phyloP scores from a whole-genome alignment of 1,140 invertebrate species.

The Drosophila biarmipes region DNA sequence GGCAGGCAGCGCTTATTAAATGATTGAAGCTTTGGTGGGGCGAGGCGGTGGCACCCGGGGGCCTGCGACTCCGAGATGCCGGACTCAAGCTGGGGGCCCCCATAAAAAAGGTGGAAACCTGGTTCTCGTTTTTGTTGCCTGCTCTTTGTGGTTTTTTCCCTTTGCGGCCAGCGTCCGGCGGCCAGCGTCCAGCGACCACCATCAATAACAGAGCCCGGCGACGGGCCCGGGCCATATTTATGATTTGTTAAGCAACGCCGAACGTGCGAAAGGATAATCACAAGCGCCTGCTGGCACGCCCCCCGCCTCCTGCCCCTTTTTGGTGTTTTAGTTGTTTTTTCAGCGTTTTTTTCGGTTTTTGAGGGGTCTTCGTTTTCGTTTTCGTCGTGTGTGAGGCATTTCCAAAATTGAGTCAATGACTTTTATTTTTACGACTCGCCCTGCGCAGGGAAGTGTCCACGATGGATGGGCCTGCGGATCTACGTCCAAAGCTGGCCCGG shows the following conservation, averaged over 20 bases:
- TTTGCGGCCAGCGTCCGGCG: conserved; percentile 5
- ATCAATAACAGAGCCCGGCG: conserved; percentile 72
- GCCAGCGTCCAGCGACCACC: conserved; percentile 56
- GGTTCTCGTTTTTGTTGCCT: conserved; percentile 26
- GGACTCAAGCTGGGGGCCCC: conserved; percentile 45
- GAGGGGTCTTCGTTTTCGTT: conserved; percentile 12
- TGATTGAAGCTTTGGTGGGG: conserved; percentile 61
- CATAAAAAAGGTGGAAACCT: conserved; percentile 72
- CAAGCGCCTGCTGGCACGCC: conserved; percentile 78
- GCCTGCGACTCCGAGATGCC: not conserved
- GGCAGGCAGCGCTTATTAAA: conserved; percentile 74
- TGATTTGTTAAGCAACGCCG: conserved; percentile 82
- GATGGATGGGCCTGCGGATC: conserved; percentile 5
- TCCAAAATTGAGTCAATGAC: conserved; percentile 82
- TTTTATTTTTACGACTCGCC: conserved; percentile 75
- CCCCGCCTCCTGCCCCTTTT: conserved; percentile 25
- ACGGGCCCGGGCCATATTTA: conserved; percentile 68
- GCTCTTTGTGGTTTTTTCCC: conserved; percentile 32
- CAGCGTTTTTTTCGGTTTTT: not conserved
- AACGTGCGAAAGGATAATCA: conserved; percentile 82
- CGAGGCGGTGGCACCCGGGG: not conserved
- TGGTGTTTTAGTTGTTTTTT: not conserved
- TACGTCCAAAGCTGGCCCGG: conserved; percentile 12
- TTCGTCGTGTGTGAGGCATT: conserved; percentile 76
- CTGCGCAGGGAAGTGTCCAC: conserved; percentile 4